Evolutionary conservation across 2,888 invertebrate genomes (phyloP).

Genomic region (Tholera decimalis): DNA sequence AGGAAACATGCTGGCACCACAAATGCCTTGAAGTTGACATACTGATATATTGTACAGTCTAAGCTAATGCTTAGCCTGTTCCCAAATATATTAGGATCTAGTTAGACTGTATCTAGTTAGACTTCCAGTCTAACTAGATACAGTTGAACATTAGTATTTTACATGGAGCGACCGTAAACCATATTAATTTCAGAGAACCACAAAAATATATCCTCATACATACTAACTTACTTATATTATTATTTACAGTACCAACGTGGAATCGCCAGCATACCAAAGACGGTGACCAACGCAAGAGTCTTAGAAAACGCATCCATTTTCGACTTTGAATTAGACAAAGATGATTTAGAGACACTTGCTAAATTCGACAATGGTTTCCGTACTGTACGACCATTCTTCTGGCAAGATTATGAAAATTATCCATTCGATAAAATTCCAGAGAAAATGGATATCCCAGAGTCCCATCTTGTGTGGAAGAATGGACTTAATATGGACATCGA

Average conservation of each 20-base stretch:
- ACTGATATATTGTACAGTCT: too few relatives aligned
- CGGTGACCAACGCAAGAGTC: slow-evolving; percentile 74
- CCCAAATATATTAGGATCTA: too few relatives aligned
- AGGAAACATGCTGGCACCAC: too few relatives aligned
- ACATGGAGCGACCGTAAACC: too few relatives aligned
- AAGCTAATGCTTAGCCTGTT: too few relatives aligned
- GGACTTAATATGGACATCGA: slow-evolving; percentile 60
- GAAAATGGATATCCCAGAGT: slow-evolving; percentile 40
- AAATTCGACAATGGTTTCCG: slow-evolving; percentile 79
- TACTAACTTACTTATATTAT: not conserved
- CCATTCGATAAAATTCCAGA: slow-evolving; percentile 54
- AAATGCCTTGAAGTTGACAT: too few relatives aligned
- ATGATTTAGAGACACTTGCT: slow-evolving; percentile 72
- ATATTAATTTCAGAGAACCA: too few relatives aligned
- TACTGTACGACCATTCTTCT: slow-evolving; percentile 72
- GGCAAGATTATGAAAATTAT: slow-evolving; percentile 71
- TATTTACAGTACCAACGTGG: slow-evolving; percentile 79
- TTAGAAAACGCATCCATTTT: slow-evolving; percentile 83
- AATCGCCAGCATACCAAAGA: slow-evolving; percentile 79
- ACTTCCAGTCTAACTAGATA: too few relatives aligned
- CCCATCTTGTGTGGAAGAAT: slow-evolving; percentile 54
- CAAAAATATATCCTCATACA: too few relatives aligned
- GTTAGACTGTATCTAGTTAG: too few relatives aligned
- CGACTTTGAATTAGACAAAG: slow-evolving; percentile 77
- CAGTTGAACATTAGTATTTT: too few relatives aligned